Percentiles rank a stretch among this genome's conserved stretches.
phyloP scores from a whole-genome alignment of 2,888 invertebrate genomes.

The Macaria notata region DNA sequence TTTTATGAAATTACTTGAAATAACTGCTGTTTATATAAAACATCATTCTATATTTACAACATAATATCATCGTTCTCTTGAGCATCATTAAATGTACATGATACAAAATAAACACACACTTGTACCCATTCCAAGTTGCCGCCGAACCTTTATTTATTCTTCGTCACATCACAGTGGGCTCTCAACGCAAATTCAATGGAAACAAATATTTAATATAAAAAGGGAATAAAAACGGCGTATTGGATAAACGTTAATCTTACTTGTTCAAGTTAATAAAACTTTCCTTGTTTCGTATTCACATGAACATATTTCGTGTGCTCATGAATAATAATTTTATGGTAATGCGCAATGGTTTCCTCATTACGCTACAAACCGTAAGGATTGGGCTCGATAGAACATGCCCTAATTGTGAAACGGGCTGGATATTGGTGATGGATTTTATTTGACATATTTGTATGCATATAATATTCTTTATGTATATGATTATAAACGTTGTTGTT shows the following conservation, averaged over 20 bases:
- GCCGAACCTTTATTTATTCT: conserved; percentile 7
- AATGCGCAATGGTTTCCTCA: conserved; percentile 46
- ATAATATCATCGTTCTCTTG: too few relatives aligned
- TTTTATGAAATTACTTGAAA: too few relatives aligned
- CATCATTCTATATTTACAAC: too few relatives aligned
- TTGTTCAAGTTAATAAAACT: conserved; percentile 70
- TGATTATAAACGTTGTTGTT: too few relatives aligned
- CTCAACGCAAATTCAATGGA: conserved; percentile 21
- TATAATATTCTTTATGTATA: too few relatives aligned
- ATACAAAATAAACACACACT: too few relatives aligned
- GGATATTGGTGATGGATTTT: conserved; percentile 9
- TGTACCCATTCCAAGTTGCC: background rate
- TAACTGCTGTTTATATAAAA: too few relatives aligned
- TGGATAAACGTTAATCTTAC: conserved; percentile 65
- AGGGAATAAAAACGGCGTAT: conserved; percentile 26
- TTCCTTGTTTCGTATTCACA: conserved; percentile 62
- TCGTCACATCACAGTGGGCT: conserved; percentile 1
- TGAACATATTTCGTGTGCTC: conserved; percentile 59
- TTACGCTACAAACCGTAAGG: conserved; percentile 35
- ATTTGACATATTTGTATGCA: background rate
- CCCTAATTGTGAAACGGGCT: conserved; percentile 20
- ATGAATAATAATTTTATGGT: conserved; percentile 61
- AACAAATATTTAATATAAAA: conserved; percentile 25
- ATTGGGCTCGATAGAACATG: conserved; percentile 13
- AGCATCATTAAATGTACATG: too few relatives aligned